Base-by-base conservation (phyloP, 2,113 vertebrate species). In the Nothobranchius kuhntae region DNA sequence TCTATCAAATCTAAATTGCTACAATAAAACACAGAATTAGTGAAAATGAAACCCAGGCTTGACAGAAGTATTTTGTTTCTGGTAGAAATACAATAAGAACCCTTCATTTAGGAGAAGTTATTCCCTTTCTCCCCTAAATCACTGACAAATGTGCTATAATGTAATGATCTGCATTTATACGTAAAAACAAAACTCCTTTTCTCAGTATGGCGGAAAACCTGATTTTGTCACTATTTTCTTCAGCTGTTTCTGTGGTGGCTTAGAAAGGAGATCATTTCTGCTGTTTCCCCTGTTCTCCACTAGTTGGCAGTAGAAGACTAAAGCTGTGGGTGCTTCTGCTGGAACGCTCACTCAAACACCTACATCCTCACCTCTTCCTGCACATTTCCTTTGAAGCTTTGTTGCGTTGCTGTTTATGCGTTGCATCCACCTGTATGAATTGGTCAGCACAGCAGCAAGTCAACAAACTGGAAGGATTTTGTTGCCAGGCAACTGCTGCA, bases 271-370 rank as follows among this genome's bases (percentile, higher is more conserved):
- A 26, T 50, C 15, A 52, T 35, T 71, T 17, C 30, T 79, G 75
- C 66, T 13, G 63, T 82, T 81, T 30, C 54, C 44, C 3, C 13
- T 52, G 30, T 65, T 65, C 47, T 69, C 84, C 91, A 88, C 59
- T 87, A 86, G 91, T 91, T 77, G 58, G 86, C 84, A 89, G 91
- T 78, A 91, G 81, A 91, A 77, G 81, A 87, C 87, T 85, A 55
- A 83, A 68, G 15, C 82, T 85, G 81, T 24, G 36, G 17, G 8
- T 53, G 38, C 36, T 45, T 55, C 13, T 58, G 38, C 36, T 11
- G 35, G 44, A 35, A 7, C 0, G 36, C 45, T 73, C 56, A 40
- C 81, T 83, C 89, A 42, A 21, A 48, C 58, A 53, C 80, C 85
- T 87, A 84, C 73, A 82, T 68, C 82, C 87, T 90, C 84, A 91